phyloP scores from a whole-genome alignment of 2,888 invertebrate genomes.

The Melitaea athalia region DNA sequence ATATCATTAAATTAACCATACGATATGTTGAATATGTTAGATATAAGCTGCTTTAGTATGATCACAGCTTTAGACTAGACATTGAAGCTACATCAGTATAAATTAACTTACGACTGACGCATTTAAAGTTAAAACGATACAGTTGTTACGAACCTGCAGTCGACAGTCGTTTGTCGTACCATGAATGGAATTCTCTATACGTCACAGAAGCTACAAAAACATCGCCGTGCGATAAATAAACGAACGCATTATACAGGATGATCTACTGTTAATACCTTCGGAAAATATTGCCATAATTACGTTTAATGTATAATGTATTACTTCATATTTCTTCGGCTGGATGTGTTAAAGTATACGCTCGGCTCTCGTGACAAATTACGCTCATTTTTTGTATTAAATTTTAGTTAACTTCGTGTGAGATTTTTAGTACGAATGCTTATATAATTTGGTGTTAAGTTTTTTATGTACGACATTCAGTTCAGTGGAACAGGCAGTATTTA shows the following conservation, averaged over 20 bases:
- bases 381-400: background rate
- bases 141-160: too few relatives aligned
- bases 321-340: conserved; percentile 26
- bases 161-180: background rate
- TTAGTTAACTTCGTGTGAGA: background rate
- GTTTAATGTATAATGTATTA: conserved; percentile 48
- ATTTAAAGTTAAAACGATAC: too few relatives aligned
- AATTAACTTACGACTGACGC: too few relatives aligned
- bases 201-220: conserved; percentile 21
- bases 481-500: too few relatives aligned
- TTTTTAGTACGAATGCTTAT: background rate
- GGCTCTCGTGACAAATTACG: conserved; percentile 8
- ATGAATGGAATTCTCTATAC: background rate
- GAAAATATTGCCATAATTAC: conserved; percentile 54
- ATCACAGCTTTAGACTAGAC: too few relatives aligned
- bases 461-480: too few relatives aligned
- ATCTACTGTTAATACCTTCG: conserved; percentile 51
- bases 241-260: conserved; percentile 48
- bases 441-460: background rate
- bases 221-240: conserved; percentile 32
- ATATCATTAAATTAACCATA: too few relatives aligned
- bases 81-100: too few relatives aligned
- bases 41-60: too few relatives aligned
- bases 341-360: conserved; percentile 11
- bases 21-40: too few relatives aligned